Conservation (phyloP, 1,140 invertebrate genomes). For the Habropoda laboriosa region DNA sequence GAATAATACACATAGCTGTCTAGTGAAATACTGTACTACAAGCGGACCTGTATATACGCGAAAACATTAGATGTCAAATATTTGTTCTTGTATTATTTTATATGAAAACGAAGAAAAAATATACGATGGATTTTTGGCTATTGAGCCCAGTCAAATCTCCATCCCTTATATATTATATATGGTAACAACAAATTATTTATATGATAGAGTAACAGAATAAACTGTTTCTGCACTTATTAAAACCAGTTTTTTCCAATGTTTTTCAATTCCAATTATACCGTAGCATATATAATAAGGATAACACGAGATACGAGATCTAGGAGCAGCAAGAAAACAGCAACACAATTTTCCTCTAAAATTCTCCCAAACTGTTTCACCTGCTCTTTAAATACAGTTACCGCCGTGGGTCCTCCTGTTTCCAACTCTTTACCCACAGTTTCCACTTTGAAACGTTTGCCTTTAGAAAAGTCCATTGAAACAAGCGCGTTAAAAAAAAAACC, state of each 20-base stretch:
- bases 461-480: background rate
- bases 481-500: background rate
- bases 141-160: conserved; percentile 53
- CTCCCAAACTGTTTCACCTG: background rate
- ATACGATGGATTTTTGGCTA: conserved; percentile 48
- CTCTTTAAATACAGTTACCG: background rate
- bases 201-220: conserved; percentile 44
- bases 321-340: background rate
- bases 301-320: background rate
- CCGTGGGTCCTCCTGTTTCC: background rate
- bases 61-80: too few relatives aligned
- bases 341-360: background rate
- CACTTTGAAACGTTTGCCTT: background rate
- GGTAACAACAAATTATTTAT: conserved; percentile 15
- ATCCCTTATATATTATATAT: background rate
- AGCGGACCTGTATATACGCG: too few relatives aligned
- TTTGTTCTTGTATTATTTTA: conserved; percentile 26
- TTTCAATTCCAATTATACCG: background rate
- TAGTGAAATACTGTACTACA: conserved; percentile 21
- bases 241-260: too few relatives aligned
- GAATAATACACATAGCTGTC: background rate
- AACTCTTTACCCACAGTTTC: background rate
- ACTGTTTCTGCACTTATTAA: conserved; percentile 12
- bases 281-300: background rate
- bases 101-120: background rate